A percentile compares a stretch with the other conserved stretches of the same genome.
These are phyloP conservation scores for Holothuria scabra DNA, from an alignment of 53 echinoderm and acorn worm genomes.

Conservation along the genomic window DNA sequence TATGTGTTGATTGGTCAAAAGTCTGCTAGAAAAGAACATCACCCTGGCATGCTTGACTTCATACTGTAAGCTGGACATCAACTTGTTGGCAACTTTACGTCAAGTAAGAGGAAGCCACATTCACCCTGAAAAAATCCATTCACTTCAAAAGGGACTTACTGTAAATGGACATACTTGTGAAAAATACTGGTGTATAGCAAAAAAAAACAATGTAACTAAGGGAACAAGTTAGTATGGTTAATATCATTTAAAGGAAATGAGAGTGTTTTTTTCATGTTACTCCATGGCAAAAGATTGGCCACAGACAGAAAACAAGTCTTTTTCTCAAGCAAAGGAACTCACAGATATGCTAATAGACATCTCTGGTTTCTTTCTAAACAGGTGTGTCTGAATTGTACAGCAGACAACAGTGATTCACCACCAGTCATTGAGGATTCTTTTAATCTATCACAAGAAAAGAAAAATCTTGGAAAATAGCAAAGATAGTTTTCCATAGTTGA, in stretches of 20 bases:
- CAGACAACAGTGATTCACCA: constrained; percentile 74
- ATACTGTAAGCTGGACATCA: too few species aligned
- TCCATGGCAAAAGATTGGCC: not conserved
- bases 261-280: not conserved
- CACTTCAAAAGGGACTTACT: too few species aligned
- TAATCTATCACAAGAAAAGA: not conserved
- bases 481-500: too few species aligned
- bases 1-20: too few species aligned
- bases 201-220: not conserved
- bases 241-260: not conserved
- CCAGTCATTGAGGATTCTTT: constrained; percentile 83
- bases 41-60: too few species aligned
- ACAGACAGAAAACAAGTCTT: not conserved
- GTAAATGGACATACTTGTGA: too few species aligned
- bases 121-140: too few species aligned
- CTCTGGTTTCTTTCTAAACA: constrained; percentile 93
- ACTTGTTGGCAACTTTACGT: too few species aligned
- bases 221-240: not conserved
- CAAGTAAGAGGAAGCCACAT: too few species aligned
- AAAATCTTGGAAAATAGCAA: too few species aligned
- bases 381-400: constrained; percentile 93
- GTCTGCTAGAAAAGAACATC: too few species aligned
- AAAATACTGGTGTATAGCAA: too few species aligned
- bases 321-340: constrained; percentile 32
- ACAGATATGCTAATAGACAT: constrained; percentile 96